Evolutionary conservation across 2,113 vertebrate species (phyloP), one percentile per base, ranked within the genome.

Genomic region (Scophthalmus maximus): DNA sequence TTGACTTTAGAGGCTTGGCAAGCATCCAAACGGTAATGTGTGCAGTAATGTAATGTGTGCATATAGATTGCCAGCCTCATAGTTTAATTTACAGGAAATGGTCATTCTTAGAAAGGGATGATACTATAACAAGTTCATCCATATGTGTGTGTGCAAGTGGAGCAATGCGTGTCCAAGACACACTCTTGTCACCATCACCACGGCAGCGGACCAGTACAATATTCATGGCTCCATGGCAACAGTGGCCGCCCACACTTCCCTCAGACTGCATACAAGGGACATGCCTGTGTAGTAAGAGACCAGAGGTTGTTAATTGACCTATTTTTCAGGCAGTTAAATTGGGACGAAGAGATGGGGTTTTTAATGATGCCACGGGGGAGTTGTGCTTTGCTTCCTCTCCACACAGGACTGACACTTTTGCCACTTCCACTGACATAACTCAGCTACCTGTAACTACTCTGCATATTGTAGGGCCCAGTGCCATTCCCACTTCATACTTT

Each of bases 221-320:
- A 84, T 91, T 51, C n/a, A n/a, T n/a, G 92, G 89, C 59, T 87
- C 92, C 83, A 94, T 91, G 36, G 92, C 90, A 83, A 93, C 90
- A 0, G 85, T 91, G 69, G 89, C 92, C 55, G 79, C 94, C 72
- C 93, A 94, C 63, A 88, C 86, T 47, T 88, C 85, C 26, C 84
- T 93, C n/a, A 87, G 88, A 91, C 92, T 94, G 72, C 72, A 83
- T 76, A 57, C 49, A 52, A 30, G 50, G 30, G 69, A 75, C 50
- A 4, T 61, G 32, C 23, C 8, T 62, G 57, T 47, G 44, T 58
- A 46, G 57, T 44, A 32, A 25, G 26, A 60, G 51, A 86, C 66
- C 56, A 60, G 66, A 70, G 81, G 77, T 68, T 72, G 72, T 68
- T 86, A 84, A 90, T 84, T 88, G 83, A 84, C 85, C 86, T 78